These are phyloP conservation scores for Hippocampus zosterae DNA, from an alignment of 2,113 vertebrate genomes.

Conservation along the genomic window DNA sequence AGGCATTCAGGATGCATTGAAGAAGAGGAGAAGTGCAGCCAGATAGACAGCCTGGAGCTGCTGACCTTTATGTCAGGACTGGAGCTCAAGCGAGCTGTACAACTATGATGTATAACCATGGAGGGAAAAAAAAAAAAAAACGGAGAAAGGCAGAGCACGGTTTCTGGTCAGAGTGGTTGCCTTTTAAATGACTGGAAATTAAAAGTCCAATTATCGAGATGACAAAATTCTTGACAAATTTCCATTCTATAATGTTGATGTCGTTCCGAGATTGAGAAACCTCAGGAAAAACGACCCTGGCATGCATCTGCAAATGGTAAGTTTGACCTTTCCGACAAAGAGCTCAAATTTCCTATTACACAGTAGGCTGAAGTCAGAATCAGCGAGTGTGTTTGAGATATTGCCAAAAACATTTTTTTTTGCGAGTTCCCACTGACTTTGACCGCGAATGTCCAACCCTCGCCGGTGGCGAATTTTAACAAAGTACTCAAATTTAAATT, in stretches of 20 bases:
- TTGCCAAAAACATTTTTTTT: not conserved
- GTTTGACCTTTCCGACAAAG: not conserved
- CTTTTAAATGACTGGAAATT: constrained; percentile 19
- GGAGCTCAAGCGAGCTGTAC: constrained; percentile 53
- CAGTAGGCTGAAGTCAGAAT: not conserved
- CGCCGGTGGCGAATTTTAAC: not conserved
- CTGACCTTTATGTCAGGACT: constrained; percentile 62
- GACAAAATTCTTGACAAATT: not conserved
- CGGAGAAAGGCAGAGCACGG: constrained; percentile 18
- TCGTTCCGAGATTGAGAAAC: not conserved
- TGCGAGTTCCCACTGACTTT: not conserved
- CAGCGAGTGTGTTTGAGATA: not conserved
- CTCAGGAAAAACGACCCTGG: not conserved
- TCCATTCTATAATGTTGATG: not conserved
- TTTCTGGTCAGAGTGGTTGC: constrained; percentile 41
- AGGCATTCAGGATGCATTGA: constrained; percentile 60
- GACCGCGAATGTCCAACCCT: not conserved
- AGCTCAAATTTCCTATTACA: not conserved
- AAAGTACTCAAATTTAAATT: not conserved
- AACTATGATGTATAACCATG: constrained; percentile 14
- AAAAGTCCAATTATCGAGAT: not conserved
- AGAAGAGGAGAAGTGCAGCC: constrained; percentile 48
- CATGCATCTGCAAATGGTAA: not conserved
- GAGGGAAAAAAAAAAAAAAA: not conserved
- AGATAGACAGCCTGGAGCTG: constrained; percentile 63